Conservation (phyloP, 2,888 invertebrate species). For the Chloroclysta siterata region DNA sequence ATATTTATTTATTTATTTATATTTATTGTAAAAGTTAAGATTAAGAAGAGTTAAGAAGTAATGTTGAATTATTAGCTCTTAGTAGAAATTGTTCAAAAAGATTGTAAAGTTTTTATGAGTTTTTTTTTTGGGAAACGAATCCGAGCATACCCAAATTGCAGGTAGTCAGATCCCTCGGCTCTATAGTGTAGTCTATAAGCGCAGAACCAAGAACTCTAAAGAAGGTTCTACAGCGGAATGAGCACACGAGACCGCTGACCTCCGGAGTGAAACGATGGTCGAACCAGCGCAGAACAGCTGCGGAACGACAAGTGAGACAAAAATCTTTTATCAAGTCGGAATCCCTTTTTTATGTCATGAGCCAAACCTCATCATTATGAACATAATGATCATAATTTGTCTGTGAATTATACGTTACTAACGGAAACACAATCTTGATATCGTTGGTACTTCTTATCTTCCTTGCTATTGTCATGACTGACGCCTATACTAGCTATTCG, state of each 20-base stretch:
- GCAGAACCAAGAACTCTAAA: background rate
- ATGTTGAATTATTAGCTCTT: background rate
- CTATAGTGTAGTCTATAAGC: background rate
- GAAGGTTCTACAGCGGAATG: background rate
- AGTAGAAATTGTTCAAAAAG: background rate
- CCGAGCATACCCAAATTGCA: background rate
- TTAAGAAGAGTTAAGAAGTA: background rate
- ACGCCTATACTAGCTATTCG: background rate
- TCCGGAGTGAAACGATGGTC: constrained; percentile 1
- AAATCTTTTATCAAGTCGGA: background rate
- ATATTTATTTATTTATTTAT: too few relatives aligned
- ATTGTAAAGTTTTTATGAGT: background rate
- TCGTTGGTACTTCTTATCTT: constrained; percentile 6
- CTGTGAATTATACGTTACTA: background rate
- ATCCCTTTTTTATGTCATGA: background rate
- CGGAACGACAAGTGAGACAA: background rate
- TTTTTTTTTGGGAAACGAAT: background rate
- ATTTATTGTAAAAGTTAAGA: background rate
- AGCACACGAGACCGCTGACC: constrained; percentile 3
- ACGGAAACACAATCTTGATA: constrained; percentile 4
- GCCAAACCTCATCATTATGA: background rate
- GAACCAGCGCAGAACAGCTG: background rate
- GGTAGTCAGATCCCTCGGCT: background rate
- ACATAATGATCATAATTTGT: background rate
- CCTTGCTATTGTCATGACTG: constrained; percentile 2